Evolutionary conservation across 2,113 vertebrate species (phyloP).

Genomic region (Sarotherodon lohbergeri): DNA sequence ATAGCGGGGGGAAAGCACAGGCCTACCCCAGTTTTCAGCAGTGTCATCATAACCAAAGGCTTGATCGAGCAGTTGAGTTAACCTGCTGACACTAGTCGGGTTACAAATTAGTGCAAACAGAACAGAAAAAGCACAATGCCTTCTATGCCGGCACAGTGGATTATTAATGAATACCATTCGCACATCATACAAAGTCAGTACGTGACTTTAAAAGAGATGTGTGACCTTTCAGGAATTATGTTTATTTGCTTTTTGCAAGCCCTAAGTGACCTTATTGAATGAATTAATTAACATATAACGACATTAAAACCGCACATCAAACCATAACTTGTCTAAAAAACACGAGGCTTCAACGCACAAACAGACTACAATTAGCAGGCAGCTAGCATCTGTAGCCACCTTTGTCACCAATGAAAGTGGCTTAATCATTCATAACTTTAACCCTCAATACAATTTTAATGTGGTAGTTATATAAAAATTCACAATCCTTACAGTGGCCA

Average conservation of each 20-base stretch:
- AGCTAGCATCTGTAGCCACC: neutral
- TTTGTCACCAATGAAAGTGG: neutral
- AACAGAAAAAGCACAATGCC: neutral
- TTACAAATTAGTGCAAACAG: neutral
- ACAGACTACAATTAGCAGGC: neutral
- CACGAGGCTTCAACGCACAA: neutral
- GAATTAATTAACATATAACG: neutral
- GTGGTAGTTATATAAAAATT: neutral
- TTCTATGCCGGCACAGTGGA: neutral
- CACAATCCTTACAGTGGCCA: neutral
- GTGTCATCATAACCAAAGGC: constrained; percentile 7
- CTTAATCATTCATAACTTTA: neutral
- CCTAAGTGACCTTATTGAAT: neutral
- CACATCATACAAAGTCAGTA: neutral
- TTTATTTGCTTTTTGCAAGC: neutral
- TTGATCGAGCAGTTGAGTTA: neutral
- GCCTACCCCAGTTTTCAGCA: constrained; percentile 45
- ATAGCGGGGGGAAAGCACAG: constrained; percentile 60
- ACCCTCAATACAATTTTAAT: neutral
- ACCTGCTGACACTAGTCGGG: neutral
- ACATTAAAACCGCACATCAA: neutral
- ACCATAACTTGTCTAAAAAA: neutral
- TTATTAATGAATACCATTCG: neutral
- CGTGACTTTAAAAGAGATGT: neutral
- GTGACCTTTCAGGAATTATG: neutral